Evolutionary conservation across 2,113 vertebrate genomes (phyloP).

Genomic region (Astatotilapia flaviijosephi): DNA sequence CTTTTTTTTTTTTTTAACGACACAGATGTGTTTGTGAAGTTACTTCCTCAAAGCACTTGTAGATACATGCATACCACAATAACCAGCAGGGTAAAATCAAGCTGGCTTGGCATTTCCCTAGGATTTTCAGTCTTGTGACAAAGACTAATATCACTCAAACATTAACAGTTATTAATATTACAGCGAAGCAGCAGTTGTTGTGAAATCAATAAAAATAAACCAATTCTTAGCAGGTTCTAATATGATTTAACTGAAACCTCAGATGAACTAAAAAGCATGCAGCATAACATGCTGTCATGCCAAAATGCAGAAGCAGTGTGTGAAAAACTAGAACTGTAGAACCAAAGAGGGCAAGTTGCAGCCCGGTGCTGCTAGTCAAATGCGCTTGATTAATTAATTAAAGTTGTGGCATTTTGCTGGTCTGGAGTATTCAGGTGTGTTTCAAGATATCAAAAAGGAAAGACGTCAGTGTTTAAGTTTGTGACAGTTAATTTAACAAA

Average conservation of each 20-base stretch:
- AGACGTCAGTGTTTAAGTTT: neutral
- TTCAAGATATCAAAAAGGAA: neutral
- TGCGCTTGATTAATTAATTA: neutral
- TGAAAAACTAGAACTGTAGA: neutral
- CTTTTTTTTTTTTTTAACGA: neutral
- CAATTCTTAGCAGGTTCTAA: neutral
- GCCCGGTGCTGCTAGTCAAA: neutral
- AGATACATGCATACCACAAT: neutral
- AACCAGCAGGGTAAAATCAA: neutral
- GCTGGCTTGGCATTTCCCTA: conserved; percentile 26
- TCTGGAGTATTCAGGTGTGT: neutral
- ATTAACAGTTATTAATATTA: neutral
- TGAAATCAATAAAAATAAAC: neutral
- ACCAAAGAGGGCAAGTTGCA: neutral
- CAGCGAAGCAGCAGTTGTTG: neutral
- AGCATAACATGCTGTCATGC: neutral
- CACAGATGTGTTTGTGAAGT: neutral
- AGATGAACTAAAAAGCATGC: neutral
- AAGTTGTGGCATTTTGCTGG: neutral
- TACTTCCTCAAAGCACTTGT: neutral
- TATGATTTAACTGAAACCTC: neutral
- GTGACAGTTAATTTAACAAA: neutral
- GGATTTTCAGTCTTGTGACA: conserved; percentile 4
- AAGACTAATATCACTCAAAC: neutral
- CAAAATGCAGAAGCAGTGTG: neutral